phyloP scores from a whole-genome alignment of 2,888 invertebrate genomes.

The Opisthograptis luteolata region DNA sequence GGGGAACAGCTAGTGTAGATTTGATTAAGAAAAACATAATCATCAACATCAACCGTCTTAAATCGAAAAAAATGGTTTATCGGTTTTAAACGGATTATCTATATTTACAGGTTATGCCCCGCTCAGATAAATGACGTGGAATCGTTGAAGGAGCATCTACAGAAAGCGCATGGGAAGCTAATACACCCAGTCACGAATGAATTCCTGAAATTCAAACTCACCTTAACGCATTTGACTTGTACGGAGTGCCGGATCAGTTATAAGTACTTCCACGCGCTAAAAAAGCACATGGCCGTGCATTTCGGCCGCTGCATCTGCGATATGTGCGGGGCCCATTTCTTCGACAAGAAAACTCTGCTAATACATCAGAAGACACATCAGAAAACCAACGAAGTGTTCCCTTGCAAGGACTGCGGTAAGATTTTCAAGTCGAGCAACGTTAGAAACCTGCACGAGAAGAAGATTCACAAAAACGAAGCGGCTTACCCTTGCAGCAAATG shows the following conservation, averaged over 20 bases:
- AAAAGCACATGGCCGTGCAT: conserved; percentile 55
- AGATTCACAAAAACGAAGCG: conserved; percentile 71
- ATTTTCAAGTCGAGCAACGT: conserved; percentile 71
- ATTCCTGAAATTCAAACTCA: conserved; percentile 60
- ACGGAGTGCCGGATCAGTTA: conserved; percentile 52
- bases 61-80: no score
- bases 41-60: no score
- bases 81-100: no score
- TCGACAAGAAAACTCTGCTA: conserved; percentile 70
- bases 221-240: conserved; percentile 37
- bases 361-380: conserved; percentile 72
- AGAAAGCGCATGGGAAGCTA: conserved; percentile 50
- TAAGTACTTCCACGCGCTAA: conserved; percentile 52
- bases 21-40: no score
- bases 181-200: conserved; percentile 40
- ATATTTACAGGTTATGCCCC: conserved; percentile 59
- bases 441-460: conserved; percentile 64
- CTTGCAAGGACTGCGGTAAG: conserved; percentile 79
- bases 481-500: conserved; percentile 74
- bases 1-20: no score
- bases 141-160: conserved; percentile 56
- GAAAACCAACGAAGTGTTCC: conserved; percentile 74
- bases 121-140: conserved; percentile 54
- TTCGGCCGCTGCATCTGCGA: conserved; percentile 58
- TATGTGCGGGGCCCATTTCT: conserved; percentile 64